A percentile compares a stretch with the other conserved stretches of the same genome.
These are phyloP conservation scores for Datnioides undecimradiatus DNA, from an alignment of 2,113 vertebrate species.

Conservation along the genomic window DNA sequence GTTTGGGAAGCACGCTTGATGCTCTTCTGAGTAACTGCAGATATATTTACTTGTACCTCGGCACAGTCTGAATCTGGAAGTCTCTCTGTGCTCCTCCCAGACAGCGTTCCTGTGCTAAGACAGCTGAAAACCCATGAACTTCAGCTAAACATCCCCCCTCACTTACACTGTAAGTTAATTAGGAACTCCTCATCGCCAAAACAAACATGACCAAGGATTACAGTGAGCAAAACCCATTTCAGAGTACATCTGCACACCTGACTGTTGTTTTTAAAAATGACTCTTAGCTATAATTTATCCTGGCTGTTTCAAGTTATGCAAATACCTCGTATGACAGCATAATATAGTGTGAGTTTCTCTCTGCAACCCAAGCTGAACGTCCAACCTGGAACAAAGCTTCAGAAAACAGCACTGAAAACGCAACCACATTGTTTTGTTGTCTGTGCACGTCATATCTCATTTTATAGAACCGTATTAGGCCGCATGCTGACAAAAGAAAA, in stretches of 20 bases:
- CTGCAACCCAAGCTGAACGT: not conserved
- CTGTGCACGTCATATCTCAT: conserved; percentile 2
- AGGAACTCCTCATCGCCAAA: not conserved
- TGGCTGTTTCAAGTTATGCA: not conserved
- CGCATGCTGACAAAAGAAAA: not conserved
- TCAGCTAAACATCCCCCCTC: not conserved
- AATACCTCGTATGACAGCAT: too few relatives aligned
- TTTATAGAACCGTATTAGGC: not conserved
- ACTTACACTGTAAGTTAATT: not conserved
- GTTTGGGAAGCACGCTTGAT: not conserved
- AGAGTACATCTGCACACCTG: too few relatives aligned
- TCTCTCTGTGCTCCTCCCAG: too few relatives aligned
- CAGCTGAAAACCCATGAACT: not conserved
- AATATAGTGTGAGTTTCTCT: not conserved
- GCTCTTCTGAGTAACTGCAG: not conserved
- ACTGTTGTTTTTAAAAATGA: not conserved
- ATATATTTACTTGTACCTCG: not conserved
- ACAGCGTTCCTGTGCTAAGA: not conserved
- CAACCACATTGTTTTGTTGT: not conserved
- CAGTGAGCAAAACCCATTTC: not conserved
- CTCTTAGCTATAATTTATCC: not conserved
- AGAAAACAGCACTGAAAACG: not conserved
- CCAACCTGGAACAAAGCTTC: not conserved
- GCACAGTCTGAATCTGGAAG: not conserved
- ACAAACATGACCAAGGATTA: not conserved